Conservation (phyloP, 2,113 vertebrate genomes). For the Pachypanchax playfairii region DNA sequence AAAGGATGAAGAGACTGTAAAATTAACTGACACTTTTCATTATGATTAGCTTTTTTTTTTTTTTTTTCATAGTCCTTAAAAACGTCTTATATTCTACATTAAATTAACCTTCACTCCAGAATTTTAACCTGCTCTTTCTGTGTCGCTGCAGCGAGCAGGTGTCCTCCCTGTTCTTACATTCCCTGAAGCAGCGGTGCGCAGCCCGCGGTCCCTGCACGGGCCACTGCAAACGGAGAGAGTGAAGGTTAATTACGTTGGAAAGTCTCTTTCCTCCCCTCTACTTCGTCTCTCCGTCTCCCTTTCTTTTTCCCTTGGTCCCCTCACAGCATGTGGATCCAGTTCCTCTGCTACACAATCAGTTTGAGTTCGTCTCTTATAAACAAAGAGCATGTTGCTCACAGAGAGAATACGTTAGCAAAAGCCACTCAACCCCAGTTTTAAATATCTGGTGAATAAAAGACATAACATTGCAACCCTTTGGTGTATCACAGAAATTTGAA, state of each 20-base stretch:
- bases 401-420: constrained; percentile 63
- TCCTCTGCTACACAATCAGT: constrained; percentile 87
- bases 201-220: constrained; percentile 81
- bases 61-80: constrained; percentile 87
- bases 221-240: constrained; percentile 88
- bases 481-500: constrained; percentile 12
- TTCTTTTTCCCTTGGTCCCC: constrained; percentile 52
- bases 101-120: constrained; percentile 34
- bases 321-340: constrained; percentile 80
- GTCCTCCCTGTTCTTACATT: constrained; percentile 82
- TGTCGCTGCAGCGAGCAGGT: constrained; percentile 61
- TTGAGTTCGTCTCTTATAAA: constrained; percentile 78
- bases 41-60: constrained; percentile 92
- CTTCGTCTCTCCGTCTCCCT: constrained; percentile 79
- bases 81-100: constrained; percentile 76
- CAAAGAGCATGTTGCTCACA: constrained; percentile 56
- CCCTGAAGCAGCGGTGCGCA: constrained; percentile 86
- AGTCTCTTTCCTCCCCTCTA: constrained; percentile 86
- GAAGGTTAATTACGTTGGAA: constrained; percentile 98
- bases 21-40: constrained; percentile 92
- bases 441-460: constrained; percentile 43
- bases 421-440: constrained; percentile 29
- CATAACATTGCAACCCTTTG: constrained; percentile 15
- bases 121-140: constrained; percentile 27
- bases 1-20: constrained; percentile 81